phyloP scores from a whole-genome alignment of 2,797 vertebrate species.

The Notolepis coatsorum region DNA sequence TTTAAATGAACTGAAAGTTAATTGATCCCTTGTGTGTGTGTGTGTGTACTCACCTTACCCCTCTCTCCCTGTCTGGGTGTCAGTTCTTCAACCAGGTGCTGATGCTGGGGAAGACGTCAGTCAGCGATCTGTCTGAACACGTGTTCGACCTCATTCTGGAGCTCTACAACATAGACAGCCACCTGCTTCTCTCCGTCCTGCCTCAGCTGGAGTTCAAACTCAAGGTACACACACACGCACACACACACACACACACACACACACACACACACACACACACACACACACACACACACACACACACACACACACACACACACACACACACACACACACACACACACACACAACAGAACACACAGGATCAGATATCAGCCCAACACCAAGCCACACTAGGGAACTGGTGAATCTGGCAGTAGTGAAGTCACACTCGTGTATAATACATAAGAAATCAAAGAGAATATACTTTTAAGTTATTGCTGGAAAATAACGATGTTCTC shows the following conservation, averaged over 20 bases:
- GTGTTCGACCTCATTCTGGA: slow-evolving; percentile 98
- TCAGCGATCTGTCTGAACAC: slow-evolving; percentile 97
- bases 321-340: slow-evolving; percentile 7
- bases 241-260: slow-evolving; percentile 10
- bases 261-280: slow-evolving; percentile 26
- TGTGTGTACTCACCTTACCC: background rate
- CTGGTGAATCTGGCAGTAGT: too few species aligned
- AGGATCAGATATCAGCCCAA: slow-evolving; percentile 24
- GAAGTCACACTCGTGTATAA: too few species aligned
- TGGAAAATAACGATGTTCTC: too few species aligned
- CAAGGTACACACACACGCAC: slow-evolving; percentile 83
- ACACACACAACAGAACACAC: slow-evolving; percentile 29
- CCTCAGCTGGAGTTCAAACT: slow-evolving; percentile 99
- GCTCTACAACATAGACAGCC: slow-evolving; percentile 98
- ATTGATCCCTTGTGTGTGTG: background rate
- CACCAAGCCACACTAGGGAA: too few species aligned
- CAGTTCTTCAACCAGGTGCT: slow-evolving; percentile 99
- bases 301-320: background rate
- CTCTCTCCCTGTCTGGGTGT: background rate
- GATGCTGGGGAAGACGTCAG: slow-evolving; percentile 98
- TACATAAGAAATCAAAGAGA: too few species aligned
- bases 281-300: slow-evolving; percentile 4
- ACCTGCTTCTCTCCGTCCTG: slow-evolving; percentile 96
- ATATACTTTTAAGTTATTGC: too few species aligned
- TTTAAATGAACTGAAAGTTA: background rate